phyloP scores from a whole-genome alignment of 1,140 invertebrate genomes.

The Pomacea maculata region DNA sequence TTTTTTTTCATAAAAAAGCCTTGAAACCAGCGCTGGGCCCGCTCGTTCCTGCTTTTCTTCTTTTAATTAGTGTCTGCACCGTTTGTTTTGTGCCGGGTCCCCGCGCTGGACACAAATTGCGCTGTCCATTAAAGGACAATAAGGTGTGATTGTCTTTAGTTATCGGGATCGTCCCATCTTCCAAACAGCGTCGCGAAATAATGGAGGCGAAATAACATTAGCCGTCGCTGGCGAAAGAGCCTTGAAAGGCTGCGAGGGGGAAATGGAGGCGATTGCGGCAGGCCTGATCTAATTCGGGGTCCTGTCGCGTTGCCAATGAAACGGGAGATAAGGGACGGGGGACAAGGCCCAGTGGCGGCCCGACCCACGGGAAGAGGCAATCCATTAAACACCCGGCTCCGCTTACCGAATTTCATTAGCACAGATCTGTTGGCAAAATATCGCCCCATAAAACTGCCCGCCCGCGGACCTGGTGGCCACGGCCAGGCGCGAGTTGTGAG shows the following conservation, averaged over 20 bases:
- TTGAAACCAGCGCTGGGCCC: too few species aligned
- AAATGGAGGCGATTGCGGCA: slow-evolving; percentile 24
- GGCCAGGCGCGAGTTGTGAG: slow-evolving; percentile 21
- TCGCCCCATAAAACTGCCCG: slow-evolving; percentile 17
- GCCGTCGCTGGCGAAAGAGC: slow-evolving; percentile 15
- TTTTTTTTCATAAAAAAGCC: too few species aligned
- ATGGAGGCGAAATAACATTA: slow-evolving; percentile 28
- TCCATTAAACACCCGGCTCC: slow-evolving; percentile 28
- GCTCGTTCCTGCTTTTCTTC: slow-evolving; percentile 6
- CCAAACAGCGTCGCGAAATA: slow-evolving; percentile 24
- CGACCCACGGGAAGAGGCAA: slow-evolving; percentile 25
- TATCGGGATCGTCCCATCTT: slow-evolving; percentile 23
- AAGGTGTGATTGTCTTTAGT: slow-evolving; percentile 26
- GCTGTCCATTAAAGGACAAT: slow-evolving; percentile 28
- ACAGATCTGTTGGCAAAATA: slow-evolving; percentile 29
- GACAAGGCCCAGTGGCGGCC: slow-evolving; percentile 15
- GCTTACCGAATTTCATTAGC: slow-evolving; percentile 27
- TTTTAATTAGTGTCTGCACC: slow-evolving; percentile 27
- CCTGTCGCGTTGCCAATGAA: slow-evolving; percentile 25
- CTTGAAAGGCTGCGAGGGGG: slow-evolving; percentile 20
- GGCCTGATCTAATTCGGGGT: slow-evolving; percentile 26
- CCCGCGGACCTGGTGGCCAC: slow-evolving; percentile 1
- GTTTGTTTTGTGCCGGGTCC: slow-evolving; percentile 19
- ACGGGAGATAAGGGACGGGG: slow-evolving; percentile 18
- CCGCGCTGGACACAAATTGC: slow-evolving; percentile 20